phyloP scores from a whole-genome alignment of 2,797 vertebrate species.

The Antennarius maculatus region DNA sequence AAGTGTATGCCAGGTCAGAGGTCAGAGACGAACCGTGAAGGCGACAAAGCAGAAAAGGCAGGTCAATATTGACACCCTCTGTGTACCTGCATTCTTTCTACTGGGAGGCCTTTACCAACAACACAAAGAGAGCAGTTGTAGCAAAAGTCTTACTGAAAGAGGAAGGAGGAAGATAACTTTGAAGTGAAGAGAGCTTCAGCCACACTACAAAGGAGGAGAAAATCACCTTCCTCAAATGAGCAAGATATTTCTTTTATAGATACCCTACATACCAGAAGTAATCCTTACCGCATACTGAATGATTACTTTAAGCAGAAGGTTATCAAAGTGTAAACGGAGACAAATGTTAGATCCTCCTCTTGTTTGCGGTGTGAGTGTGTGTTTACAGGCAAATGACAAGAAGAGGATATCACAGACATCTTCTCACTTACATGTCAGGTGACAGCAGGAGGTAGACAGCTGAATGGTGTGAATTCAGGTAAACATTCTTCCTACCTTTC shows the following conservation, averaged over 20 bases:
- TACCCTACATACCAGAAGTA: background rate
- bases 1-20: slow-evolving; percentile 53
- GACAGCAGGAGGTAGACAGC: slow-evolving; percentile 43
- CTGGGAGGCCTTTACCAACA: slow-evolving; percentile 49
- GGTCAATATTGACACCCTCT: slow-evolving; percentile 73
- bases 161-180: slow-evolving; percentile 21
- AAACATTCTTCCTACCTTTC: slow-evolving; percentile 22
- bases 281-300: slow-evolving; percentile 23
- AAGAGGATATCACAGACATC: slow-evolving; percentile 45
- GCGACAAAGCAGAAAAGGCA: slow-evolving; percentile 43
- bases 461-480: slow-evolving; percentile 16
- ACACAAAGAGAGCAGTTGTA: slow-evolving; percentile 31
- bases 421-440: slow-evolving; percentile 32
- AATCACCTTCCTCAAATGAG: no score
- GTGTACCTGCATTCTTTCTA: slow-evolving; percentile 58
- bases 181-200: slow-evolving; percentile 40
- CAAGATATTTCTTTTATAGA: no score
- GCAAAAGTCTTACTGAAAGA: slow-evolving; percentile 30
- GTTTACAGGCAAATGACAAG: slow-evolving; percentile 47
- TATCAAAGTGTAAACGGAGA: slow-evolving; percentile 34
- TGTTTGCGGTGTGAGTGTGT: slow-evolving; percentile 33
- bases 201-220: slow-evolving; percentile 17
- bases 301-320: slow-evolving; percentile 41
- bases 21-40: slow-evolving; percentile 53
- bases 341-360: slow-evolving; percentile 11